These are phyloP conservation scores for Melanostigma gelatinosum DNA, from an alignment of 2,113 vertebrate genomes.

Conservation along the genomic window DNA sequence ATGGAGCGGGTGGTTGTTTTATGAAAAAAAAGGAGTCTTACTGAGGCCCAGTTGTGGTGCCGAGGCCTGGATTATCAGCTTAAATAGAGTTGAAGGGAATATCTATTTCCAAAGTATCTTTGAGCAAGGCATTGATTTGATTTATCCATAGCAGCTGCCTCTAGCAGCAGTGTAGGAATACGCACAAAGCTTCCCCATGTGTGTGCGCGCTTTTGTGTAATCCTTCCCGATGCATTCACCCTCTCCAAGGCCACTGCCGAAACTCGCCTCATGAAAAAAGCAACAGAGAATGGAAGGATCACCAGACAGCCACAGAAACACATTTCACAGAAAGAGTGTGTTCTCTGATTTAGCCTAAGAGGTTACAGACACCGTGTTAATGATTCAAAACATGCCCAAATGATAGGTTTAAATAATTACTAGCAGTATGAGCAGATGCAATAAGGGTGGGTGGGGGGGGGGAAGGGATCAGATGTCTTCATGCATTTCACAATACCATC, in stretches of 20 bases:
- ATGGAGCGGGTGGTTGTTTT: constrained; percentile 21
- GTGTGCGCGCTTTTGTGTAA: constrained; percentile 43
- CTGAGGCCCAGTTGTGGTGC: constrained; percentile 19
- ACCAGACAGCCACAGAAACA: constrained; percentile 18
- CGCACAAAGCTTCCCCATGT: constrained; percentile 27
- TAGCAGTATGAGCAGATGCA: background rate
- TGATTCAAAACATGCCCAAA: constrained; percentile 33
- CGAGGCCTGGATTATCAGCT: constrained; percentile 43
- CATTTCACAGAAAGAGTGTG: constrained; percentile 17
- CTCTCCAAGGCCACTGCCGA: constrained; percentile 51
- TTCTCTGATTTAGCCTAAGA: constrained; percentile 8
- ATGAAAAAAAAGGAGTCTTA: constrained; percentile 43
- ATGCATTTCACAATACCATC: constrained; percentile 11
- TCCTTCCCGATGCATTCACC: constrained; percentile 35
- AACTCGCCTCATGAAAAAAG: constrained; percentile 33
- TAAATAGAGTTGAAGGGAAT: constrained; percentile 45
- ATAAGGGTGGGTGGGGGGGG: background rate
- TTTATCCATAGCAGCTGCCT: constrained; percentile 32
- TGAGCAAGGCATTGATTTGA: constrained; percentile 54
- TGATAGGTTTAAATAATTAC: constrained; percentile 34
- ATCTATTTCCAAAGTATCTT: constrained; percentile 35
- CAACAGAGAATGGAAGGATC: constrained; percentile 21
- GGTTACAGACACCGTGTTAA: constrained; percentile 1
- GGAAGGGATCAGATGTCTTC: background rate
- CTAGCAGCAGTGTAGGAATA: constrained; percentile 19